Percentiles rank a stretch among this genome's conserved stretches.
phyloP scores from a whole-genome alignment of 2,113 vertebrate species.

The Rhinopithecus roxellana region DNA sequence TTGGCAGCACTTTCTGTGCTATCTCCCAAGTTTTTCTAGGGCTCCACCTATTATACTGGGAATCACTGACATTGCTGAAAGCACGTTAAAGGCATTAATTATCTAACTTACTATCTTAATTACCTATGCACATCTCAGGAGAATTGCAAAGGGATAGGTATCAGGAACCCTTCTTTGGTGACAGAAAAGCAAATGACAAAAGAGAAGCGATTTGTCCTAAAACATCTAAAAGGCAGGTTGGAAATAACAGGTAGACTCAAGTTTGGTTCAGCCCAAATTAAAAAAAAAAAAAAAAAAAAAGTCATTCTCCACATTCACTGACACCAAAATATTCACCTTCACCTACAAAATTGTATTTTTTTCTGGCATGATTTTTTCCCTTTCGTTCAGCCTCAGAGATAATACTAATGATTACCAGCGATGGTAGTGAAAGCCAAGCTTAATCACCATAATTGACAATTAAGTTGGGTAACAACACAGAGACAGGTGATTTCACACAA shows the following conservation, averaged over 20 bases:
- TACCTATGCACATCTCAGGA: neutral
- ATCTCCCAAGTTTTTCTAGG: neutral
- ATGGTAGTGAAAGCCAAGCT: conserved; percentile 67
- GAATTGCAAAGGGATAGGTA: neutral
- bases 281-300: conserved; percentile 32
- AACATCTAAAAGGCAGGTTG: neutral
- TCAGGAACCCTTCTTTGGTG: neutral
- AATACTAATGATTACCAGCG: conserved; percentile 61
- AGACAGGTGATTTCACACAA: conserved; percentile 79
- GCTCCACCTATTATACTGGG: neutral
- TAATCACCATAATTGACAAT: conserved; percentile 80
- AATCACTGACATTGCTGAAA: neutral
- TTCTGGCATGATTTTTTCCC: neutral
- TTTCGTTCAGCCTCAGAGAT: conserved; percentile 60
- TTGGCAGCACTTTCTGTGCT: neutral
- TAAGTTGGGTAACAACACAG: conserved; percentile 76
- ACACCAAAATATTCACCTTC: conserved; percentile 47
- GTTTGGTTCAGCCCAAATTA: conserved; percentile 15
- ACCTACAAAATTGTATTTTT: conserved; percentile 1
- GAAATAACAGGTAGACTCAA: conserved; percentile 5
- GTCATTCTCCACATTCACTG: neutral
- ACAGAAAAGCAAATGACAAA: conserved; percentile 26
- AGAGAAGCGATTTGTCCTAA: conserved; percentile 6
- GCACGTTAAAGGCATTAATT: neutral
- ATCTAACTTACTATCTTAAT: neutral